phyloP scores from a whole-genome alignment of 2,113 vertebrate genomes.

The Colossoma macropomum region DNA sequence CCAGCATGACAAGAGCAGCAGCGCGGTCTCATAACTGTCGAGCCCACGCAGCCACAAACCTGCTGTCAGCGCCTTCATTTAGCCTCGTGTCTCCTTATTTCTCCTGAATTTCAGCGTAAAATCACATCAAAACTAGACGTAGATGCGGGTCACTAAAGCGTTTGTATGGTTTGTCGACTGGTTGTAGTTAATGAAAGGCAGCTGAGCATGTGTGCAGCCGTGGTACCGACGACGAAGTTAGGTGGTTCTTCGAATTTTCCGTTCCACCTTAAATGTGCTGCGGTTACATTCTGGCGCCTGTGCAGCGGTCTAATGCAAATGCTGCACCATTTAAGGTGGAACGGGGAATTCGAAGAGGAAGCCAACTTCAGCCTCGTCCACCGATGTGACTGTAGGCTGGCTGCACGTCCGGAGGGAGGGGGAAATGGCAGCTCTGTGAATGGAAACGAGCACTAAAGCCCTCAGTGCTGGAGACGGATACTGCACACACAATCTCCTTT shows the following conservation, averaged over 20 bases:
- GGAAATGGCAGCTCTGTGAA: conserved; percentile 62
- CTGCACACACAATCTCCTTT: conserved; percentile 81
- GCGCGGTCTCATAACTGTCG: conserved; percentile 28
- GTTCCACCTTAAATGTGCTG: too few relatives aligned
- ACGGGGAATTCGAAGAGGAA: too few relatives aligned
- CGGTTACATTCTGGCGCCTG: too few relatives aligned
- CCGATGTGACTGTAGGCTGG: conserved; percentile 6
- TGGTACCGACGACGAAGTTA: neutral
- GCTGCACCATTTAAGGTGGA: too few relatives aligned
- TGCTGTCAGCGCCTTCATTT: neutral
- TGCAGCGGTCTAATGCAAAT: too few relatives aligned
- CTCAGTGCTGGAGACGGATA: conserved; percentile 75
- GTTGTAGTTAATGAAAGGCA: neutral
- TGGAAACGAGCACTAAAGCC: conserved; percentile 69
- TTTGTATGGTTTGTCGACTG: neutral
- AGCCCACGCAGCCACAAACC: conserved; percentile 1
- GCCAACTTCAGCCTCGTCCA: too few relatives aligned
- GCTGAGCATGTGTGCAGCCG: conserved; percentile 20
- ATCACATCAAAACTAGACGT: too few relatives aligned
- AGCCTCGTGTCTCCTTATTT: neutral
- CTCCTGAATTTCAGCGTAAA: neutral
- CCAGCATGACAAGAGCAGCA: conserved; percentile 20
- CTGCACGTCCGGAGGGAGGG: conserved; percentile 11
- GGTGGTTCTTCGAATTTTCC: too few relatives aligned
- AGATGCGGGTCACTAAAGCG: too few relatives aligned